These are phyloP conservation scores for Sarcophaga subvicina DNA, from an alignment of 2,888 invertebrate genomes.

Conservation along the genomic window DNA sequence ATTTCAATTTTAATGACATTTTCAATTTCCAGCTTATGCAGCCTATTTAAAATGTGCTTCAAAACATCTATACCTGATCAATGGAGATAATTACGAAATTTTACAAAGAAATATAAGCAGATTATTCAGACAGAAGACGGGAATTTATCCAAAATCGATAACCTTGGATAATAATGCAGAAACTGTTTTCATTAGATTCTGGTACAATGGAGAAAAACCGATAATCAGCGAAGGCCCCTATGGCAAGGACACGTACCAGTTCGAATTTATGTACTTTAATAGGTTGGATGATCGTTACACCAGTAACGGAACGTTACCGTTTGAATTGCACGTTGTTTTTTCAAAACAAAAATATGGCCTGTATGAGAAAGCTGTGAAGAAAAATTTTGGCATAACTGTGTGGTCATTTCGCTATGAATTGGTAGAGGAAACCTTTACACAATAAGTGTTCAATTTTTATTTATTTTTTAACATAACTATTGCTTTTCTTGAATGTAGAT, in stretches of 20 bases:
- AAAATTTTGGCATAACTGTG: constrained; percentile 25
- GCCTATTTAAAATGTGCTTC: not conserved
- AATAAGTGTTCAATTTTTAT: not conserved
- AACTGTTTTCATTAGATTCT: not conserved
- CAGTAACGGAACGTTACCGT: not conserved
- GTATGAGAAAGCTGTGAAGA: not conserved
- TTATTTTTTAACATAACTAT: not conserved
- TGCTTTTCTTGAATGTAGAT: not conserved
- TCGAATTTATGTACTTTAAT: constrained; percentile 39
- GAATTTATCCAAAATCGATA: not conserved
- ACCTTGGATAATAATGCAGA: not conserved
- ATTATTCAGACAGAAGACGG: not conserved
- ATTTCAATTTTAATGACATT: no score
- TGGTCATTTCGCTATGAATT: constrained; percentile 6
- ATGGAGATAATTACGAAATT: not conserved
- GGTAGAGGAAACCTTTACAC: not conserved
- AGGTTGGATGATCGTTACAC: constrained; percentile 13
- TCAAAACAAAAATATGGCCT: not conserved
- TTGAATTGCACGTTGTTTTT: constrained; percentile 31
- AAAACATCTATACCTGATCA: not conserved
- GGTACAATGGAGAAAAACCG: not conserved
- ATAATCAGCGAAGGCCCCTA: not conserved
- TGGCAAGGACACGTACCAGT: not conserved
- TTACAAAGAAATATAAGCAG: not conserved
- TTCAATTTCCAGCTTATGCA: not conserved